Evolutionary conservation across 2,888 invertebrate species (phyloP), one percentile per base, ranked within the genome.

Genomic region (Leucophenga montana): DNA sequence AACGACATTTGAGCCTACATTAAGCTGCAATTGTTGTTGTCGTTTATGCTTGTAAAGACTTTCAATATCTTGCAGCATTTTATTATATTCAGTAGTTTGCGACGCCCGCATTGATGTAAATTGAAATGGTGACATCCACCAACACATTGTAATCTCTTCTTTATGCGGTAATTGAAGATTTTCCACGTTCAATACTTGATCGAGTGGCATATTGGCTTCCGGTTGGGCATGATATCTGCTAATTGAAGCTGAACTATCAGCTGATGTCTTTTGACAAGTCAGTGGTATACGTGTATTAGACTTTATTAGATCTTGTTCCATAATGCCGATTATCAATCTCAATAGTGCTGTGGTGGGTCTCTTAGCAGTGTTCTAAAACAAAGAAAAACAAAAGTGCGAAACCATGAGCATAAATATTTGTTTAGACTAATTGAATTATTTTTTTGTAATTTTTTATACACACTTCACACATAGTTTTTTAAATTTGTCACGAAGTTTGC

Each of bases 71-170:
- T 92, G 91, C 93, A 95, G 93, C 90, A 95, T 91, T 3, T 89
- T 88, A 16, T 92, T 90, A 84, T 95, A 94, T 75, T 92, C 91
- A 0, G 87, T 84, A 77, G 90, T 89, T 5, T 88, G 78, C 0
- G 90, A 89, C 61, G 90, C 83, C 18, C 91, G 88, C 78, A n/a
- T n/a, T n/a, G n/a, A n/a, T 93, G 93, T 0, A 92, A 95, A 95
- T 77, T 92, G 91, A 72, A 91, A 91, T 0, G 95, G 95, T 72
- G 93, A 93, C 67, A 92, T 91, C 83, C 94, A 94, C 95, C 95
- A 95, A 1, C 93, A 92, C 50, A 95, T 90, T 1, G 90, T 90
- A 0, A 94, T 90, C 69, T 92, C 91, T 67, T 92, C 91, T 66
- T 90, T 91, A 0, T 89, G 88, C n/a, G 91, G 92, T 0, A 90